Conservation (phyloP, 2,888 invertebrate species). For the Drosophila leonis region DNA sequence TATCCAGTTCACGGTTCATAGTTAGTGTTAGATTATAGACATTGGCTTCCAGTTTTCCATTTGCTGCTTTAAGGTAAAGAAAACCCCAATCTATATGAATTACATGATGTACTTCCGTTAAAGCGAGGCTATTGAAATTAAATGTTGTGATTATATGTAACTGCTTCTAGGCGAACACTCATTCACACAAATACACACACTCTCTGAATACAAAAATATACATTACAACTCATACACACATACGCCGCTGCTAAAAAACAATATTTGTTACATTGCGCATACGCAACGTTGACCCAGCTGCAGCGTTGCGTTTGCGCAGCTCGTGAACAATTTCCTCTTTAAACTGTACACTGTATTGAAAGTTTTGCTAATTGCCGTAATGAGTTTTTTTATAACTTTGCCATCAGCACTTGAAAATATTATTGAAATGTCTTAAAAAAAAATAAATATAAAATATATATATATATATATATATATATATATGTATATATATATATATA, state of each 20-base stretch:
- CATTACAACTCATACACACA: slow-evolving; percentile 42
- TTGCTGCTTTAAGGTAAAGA: slow-evolving; percentile 25
- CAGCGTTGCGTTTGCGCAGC: slow-evolving; percentile 18
- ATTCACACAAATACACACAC: slow-evolving; percentile 31
- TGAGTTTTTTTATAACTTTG: slow-evolving; percentile 27
- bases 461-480: no score
- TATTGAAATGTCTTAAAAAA: slow-evolving; percentile 43
- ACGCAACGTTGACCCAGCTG: slow-evolving; percentile 53
- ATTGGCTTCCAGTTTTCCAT: slow-evolving; percentile 49
- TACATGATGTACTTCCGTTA: slow-evolving; percentile 58
- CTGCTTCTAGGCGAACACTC: slow-evolving; percentile 68
- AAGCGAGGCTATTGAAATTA: slow-evolving; percentile 60
- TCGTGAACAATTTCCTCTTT: slow-evolving; percentile 18
- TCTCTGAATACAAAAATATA: slow-evolving; percentile 6
- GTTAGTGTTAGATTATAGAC: slow-evolving; percentile 39
- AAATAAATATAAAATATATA: background rate
- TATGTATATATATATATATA: no score
- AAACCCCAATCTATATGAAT: slow-evolving; percentile 29
- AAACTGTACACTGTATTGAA: slow-evolving; percentile 63
- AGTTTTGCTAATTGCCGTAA: slow-evolving; percentile 74
- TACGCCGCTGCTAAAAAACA: slow-evolving; percentile 47
- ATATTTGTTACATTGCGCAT: slow-evolving; percentile 58
- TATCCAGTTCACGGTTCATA: slow-evolving; percentile 51
- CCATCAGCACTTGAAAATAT: slow-evolving; percentile 83
- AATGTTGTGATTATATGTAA: slow-evolving; percentile 76